Percentiles rank a stretch among this genome's conserved stretches.
Evolutionary conservation across 2,888 invertebrate genomes (phyloP).

Genomic region (Machimus rusticus): DNA sequence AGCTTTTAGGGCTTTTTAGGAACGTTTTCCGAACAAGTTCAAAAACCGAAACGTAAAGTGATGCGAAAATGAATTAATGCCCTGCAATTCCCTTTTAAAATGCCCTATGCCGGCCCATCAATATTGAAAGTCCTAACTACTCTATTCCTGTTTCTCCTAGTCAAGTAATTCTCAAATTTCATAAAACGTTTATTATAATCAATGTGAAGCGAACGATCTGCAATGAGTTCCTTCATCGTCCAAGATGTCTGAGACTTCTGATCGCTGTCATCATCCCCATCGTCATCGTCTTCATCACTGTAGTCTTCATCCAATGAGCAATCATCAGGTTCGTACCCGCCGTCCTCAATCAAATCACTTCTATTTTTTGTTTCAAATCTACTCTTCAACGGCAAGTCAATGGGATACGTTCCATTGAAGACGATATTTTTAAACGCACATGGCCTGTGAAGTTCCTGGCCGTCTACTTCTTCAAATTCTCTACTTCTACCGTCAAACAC

Average conservation of each 20-base stretch:
- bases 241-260: conserved; percentile 52
- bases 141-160: conserved; percentile 52
- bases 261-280: conserved; percentile 50
- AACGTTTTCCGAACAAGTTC: not conserved
- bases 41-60: not conserved
- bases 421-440: conserved; percentile 64
- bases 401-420: conserved; percentile 87
- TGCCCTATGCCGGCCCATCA: conserved; percentile 63
- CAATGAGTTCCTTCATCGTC: conserved; percentile 61
- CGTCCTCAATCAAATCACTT: conserved; percentile 49
- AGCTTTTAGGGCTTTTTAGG: not conserved
- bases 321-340: conserved; percentile 57
- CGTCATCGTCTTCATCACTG: conserved; percentile 48
- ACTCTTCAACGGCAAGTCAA: conserved; percentile 72
- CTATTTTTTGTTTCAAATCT: conserved; percentile 47
- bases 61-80: not conserved
- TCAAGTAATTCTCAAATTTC: conserved; percentile 58
- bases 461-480: not conserved
- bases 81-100: not conserved
- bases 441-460: not conserved
- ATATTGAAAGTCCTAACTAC: conserved; percentile 65
- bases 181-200: conserved; percentile 60
- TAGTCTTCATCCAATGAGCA: conserved; percentile 50
- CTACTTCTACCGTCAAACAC: not conserved
- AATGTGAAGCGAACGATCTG: conserved; percentile 58